These are phyloP conservation scores for Penaeus chinensis DNA, from an alignment of 1,140 invertebrate genomes.

Conservation along the genomic window DNA sequence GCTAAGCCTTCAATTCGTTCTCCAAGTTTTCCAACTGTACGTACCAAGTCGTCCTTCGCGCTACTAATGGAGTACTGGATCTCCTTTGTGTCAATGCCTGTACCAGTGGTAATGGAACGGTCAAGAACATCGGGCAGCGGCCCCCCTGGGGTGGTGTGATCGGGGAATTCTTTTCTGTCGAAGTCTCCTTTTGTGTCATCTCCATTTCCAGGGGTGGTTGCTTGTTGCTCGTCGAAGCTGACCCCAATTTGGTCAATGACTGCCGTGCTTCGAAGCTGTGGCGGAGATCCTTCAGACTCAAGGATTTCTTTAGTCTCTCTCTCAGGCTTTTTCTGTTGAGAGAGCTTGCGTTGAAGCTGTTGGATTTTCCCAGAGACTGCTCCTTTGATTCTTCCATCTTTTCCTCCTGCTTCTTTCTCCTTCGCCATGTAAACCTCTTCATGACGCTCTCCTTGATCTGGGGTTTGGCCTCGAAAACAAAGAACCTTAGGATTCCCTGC, in stretches of 20 bases:
- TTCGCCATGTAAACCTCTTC: constrained; percentile 32
- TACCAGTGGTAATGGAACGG: constrained; percentile 2
- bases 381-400: constrained; percentile 31
- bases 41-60: constrained; percentile 9
- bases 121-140: constrained; percentile 28
- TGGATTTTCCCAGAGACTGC: constrained; percentile 29
- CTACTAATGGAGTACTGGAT: background rate
- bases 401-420: constrained; percentile 16
- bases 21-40: constrained; percentile 30
- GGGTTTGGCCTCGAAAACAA: constrained; percentile 34
- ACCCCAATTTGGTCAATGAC: background rate
- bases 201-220: constrained; percentile 15
- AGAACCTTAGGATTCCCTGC: constrained; percentile 20
- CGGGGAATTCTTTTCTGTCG: constrained; percentile 17
- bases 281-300: constrained; percentile 33
- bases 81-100: constrained; percentile 8
- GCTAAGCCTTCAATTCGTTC: background rate
- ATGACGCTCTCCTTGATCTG: constrained; percentile 1
- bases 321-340: constrained; percentile 35
- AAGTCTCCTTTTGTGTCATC: constrained; percentile 3
- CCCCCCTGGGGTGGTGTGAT: constrained; percentile 9
- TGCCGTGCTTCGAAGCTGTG: background rate
- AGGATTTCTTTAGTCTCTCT: constrained; percentile 27
- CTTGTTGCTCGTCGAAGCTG: constrained; percentile 24
- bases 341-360: constrained; percentile 26